Evolutionary conservation across 2,797 vertebrate species (phyloP).

Genomic region (Chiloscyllium punctatum): DNA sequence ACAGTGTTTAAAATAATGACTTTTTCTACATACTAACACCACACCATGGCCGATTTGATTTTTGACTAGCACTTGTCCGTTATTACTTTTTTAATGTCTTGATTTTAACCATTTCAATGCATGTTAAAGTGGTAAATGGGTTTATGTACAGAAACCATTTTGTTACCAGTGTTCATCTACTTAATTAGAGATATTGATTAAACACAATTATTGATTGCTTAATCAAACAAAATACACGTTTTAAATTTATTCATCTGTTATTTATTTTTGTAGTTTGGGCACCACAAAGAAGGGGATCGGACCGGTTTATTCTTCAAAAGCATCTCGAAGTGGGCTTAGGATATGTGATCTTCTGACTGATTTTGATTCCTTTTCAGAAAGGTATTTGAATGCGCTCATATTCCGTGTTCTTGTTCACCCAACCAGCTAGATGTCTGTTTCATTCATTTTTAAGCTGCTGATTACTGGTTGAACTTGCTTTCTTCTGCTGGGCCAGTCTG

Average conservation of each 20-base stretch:
- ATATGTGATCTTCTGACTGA: conserved; percentile 95
- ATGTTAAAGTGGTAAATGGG: background rate
- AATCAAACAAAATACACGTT: background rate
- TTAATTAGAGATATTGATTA: background rate
- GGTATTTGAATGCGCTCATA: conserved; percentile 54
- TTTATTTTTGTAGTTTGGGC: conserved; percentile 69
- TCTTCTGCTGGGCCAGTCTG: background rate
- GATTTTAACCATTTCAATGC: background rate
- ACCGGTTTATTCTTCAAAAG: conserved; percentile 95
- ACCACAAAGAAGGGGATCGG: conserved; percentile 98
- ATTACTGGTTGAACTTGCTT: background rate
- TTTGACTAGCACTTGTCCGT: background rate
- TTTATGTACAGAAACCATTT: background rate
- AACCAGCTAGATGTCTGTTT: background rate
- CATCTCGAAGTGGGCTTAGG: conserved; percentile 86
- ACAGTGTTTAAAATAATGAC: background rate
- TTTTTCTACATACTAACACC: background rate
- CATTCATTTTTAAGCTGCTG: background rate
- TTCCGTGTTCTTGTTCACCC: background rate
- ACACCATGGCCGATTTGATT: background rate
- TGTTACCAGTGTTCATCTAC: background rate
- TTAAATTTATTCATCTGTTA: background rate
- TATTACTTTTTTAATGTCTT: background rate
- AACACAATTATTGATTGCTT: background rate
- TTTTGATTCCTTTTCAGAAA: conserved; percentile 88